Conservation (phyloP, 1,140 invertebrate genomes). For the Steinernema feltiae region DNA sequence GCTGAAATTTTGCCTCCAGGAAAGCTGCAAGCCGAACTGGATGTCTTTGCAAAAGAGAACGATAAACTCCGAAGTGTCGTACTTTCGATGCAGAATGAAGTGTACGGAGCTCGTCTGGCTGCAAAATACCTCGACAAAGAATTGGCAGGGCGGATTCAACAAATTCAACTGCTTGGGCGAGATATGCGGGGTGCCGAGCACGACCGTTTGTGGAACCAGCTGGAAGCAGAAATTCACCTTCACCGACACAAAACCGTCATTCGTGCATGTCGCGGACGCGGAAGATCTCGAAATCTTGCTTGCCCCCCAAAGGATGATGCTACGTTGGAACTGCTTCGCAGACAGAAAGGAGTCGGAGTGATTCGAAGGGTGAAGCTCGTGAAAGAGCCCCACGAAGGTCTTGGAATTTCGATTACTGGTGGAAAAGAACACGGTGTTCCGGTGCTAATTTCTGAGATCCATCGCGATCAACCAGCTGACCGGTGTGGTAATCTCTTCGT, state of each 20-base stretch:
- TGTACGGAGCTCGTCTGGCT: conserved; percentile 74
- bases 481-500: conserved; percentile 69
- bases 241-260: conserved; percentile 65
- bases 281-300: background rate
- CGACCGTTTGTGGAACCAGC: conserved; percentile 74
- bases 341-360: conserved; percentile 61
- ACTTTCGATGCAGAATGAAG: conserved; percentile 70
- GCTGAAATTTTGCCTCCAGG: conserved; percentile 57
- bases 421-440: conserved; percentile 78
- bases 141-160: conserved; percentile 76
- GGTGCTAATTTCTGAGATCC: conserved; percentile 76
- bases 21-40: conserved; percentile 65
- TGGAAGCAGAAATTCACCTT: conserved; percentile 77
- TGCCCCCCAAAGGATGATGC: background rate
- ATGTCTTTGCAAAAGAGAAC: conserved; percentile 69
- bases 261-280: conserved; percentile 45
- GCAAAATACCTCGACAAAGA: conserved; percentile 81
- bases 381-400: conserved; percentile 68
- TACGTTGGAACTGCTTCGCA: background rate
- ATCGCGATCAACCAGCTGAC: conserved; percentile 71
- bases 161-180: conserved; percentile 72
- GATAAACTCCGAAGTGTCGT: conserved; percentile 68
- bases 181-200: conserved; percentile 70
- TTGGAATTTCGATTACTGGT: conserved; percentile 76
- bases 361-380: conserved; percentile 61